A percentile compares a stretch with the other conserved stretches of the same genome.
Conservation (phyloP, 2,888 invertebrate genomes). For the Aproaerema taeniolella region DNA sequence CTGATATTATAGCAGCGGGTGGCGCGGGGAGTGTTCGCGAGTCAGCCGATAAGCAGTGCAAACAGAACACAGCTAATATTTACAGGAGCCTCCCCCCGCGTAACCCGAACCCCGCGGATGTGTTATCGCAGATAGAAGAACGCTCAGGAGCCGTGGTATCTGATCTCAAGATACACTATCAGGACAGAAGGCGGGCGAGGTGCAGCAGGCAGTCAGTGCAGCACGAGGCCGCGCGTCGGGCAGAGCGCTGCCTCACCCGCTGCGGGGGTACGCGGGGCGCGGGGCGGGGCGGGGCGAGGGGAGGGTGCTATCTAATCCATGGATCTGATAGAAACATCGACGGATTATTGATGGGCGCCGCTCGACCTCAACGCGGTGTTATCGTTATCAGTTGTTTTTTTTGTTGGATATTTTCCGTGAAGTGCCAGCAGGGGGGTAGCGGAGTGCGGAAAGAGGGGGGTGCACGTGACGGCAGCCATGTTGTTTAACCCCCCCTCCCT, state of each 20-base stretch:
- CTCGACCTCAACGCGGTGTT: slow-evolving; percentile 64
- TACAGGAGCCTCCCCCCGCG: slow-evolving; percentile 37
- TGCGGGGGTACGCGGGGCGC: slow-evolving; percentile 5
- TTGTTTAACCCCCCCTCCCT: slow-evolving; percentile 49
- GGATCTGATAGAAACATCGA: slow-evolving; percentile 29
- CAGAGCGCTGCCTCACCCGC: not conserved
- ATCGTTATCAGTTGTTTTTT: slow-evolving; percentile 71
- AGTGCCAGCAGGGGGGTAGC: slow-evolving; percentile 65
- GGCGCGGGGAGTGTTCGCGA: slow-evolving; percentile 39
- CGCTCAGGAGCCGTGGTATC: slow-evolving; percentile 61
- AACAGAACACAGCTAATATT: slow-evolving; percentile 59
- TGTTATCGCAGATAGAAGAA: slow-evolving; percentile 65
- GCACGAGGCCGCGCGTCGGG: slow-evolving; percentile 1
- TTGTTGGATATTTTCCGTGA: slow-evolving; percentile 61
- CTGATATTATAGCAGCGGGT: slow-evolving; percentile 22
- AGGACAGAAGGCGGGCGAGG: slow-evolving; percentile 18
- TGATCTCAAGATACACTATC: slow-evolving; percentile 24
- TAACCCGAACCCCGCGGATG: slow-evolving; percentile 44
- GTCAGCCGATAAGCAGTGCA: slow-evolving; percentile 53
- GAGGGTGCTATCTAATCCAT: slow-evolving; percentile 13
- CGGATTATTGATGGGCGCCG: slow-evolving; percentile 65
- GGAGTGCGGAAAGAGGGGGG: slow-evolving; percentile 21
- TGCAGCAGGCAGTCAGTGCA: slow-evolving; percentile 5
- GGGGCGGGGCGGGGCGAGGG: too few species aligned
- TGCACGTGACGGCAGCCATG: slow-evolving; percentile 63